These are phyloP conservation scores for Lepisosteus oculatus DNA, from an alignment of 2,113 vertebrate genomes.

Conservation along the genomic window DNA sequence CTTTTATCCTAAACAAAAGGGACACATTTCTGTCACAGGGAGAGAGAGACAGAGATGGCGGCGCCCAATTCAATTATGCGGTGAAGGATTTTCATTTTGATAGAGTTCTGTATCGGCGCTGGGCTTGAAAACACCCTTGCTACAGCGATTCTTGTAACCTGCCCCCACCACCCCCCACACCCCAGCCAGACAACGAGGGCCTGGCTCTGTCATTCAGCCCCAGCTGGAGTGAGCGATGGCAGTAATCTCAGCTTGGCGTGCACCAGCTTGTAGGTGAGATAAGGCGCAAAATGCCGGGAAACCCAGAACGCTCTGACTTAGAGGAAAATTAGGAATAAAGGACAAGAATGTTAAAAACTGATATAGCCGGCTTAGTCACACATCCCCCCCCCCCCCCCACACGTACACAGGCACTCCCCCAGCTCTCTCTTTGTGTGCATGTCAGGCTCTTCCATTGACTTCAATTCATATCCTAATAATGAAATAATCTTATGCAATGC, in stretches of 20 bases:
- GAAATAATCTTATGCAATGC: too few relatives aligned
- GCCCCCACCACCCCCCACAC: too few relatives aligned
- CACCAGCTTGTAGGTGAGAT: constrained; percentile 19
- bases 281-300: constrained; percentile 14
- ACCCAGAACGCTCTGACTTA: background rate
- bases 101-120: constrained; percentile 7
- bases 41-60: constrained; percentile 5
- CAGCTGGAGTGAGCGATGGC: background rate
- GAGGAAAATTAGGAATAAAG: constrained; percentile 3
- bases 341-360: constrained; percentile 10
- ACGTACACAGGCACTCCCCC: background rate
- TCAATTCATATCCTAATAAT: too few relatives aligned
- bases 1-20: constrained; percentile 21
- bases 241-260: constrained; percentile 12
- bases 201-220: constrained; percentile 12
- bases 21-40: constrained; percentile 10
- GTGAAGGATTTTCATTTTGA: constrained; percentile 21
- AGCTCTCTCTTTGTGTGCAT: too few relatives aligned
- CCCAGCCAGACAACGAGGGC: background rate
- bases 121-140: background rate
- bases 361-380: constrained; percentile 6
- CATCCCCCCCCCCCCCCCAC: background rate
- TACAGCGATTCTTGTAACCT: background rate
- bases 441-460: too few relatives aligned
- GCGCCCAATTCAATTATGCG: constrained; percentile 18